phyloP scores from a whole-genome alignment of 1,140 invertebrate genomes.

The Lamellibrachia luymesi region DNA sequence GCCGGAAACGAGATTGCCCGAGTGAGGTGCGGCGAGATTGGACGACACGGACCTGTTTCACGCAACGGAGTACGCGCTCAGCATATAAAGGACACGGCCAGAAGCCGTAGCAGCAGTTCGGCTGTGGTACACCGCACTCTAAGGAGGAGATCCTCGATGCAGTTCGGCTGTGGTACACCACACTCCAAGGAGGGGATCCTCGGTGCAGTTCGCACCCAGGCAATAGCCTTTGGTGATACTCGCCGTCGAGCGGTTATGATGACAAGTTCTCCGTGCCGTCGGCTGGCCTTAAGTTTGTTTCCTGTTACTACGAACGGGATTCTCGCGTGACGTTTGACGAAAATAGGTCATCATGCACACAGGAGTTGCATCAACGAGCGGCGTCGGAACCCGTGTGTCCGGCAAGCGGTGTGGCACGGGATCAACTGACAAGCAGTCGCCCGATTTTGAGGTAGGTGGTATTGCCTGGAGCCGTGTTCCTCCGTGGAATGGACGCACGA shows the following conservation, averaged over 20 bases:
- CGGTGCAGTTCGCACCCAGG: neutral
- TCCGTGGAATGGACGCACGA: too few species aligned
- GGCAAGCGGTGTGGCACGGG: neutral
- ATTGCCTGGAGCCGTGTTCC: neutral
- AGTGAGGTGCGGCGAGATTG: neutral
- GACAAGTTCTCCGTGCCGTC: neutral
- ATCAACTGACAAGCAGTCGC: neutral
- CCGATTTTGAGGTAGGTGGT: neutral
- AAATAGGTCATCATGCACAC: neutral
- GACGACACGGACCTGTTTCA: too few species aligned
- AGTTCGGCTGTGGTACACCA: neutral
- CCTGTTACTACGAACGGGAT: neutral
- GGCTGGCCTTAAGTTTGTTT: neutral
- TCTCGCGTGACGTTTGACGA: neutral
- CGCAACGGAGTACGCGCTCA: too few species aligned
- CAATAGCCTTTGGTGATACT: neutral
- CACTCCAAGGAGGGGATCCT: neutral
- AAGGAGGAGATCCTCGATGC: neutral
- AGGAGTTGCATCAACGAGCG: neutral
- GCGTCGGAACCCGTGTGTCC: neutral
- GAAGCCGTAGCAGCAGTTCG: too few species aligned
- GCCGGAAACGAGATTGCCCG: neutral
- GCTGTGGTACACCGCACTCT: neutral
- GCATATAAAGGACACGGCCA: too few species aligned
- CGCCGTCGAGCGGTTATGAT: neutral